These are phyloP conservation scores for Ormyrus pomaceus DNA, from an alignment of 2,888 invertebrate genomes.

Conservation along the genomic window DNA sequence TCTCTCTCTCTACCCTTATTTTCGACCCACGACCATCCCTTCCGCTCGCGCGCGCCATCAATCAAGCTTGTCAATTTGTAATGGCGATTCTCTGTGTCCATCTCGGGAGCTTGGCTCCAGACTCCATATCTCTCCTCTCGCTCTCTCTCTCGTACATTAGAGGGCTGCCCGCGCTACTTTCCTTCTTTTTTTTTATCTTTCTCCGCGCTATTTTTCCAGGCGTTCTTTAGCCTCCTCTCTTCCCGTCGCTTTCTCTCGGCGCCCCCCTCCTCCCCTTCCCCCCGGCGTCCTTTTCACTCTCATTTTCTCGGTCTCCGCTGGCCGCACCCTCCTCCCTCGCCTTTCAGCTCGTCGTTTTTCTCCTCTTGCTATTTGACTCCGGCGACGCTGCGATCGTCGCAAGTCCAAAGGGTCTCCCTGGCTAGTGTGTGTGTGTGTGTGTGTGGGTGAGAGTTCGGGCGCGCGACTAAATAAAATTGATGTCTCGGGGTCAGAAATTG, in stretches of 20 bases:
- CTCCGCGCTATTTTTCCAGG: slow-evolving; percentile 52
- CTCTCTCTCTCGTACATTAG: slow-evolving; percentile 25
- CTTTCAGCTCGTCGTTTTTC: slow-evolving; percentile 46
- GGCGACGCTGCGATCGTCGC: slow-evolving; percentile 45
- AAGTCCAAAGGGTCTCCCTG: slow-evolving; percentile 36
- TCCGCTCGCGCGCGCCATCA: slow-evolving; percentile 74
- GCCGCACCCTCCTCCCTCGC: not conserved
- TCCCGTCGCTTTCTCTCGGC: slow-evolving; percentile 45
- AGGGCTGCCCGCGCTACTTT: slow-evolving; percentile 4
- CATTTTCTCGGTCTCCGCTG: slow-evolving; percentile 33
- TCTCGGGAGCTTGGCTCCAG: slow-evolving; percentile 67
- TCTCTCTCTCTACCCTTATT: slow-evolving; percentile 38
- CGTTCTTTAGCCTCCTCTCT: slow-evolving; percentile 54
- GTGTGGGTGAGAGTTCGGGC: slow-evolving; percentile 59
- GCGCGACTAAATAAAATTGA: slow-evolving; percentile 74
- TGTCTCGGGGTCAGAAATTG: slow-evolving; percentile 72
- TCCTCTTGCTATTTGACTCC: slow-evolving; percentile 55
- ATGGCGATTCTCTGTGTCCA: slow-evolving; percentile 77
- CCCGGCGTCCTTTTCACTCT: slow-evolving; percentile 38
- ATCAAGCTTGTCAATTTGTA: slow-evolving; percentile 79
- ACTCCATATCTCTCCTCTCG: slow-evolving; percentile 56
- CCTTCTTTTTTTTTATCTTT: slow-evolving; percentile 55
- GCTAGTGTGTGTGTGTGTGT: not conserved
- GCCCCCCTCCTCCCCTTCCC: slow-evolving; percentile 44
- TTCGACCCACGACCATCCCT: slow-evolving; percentile 59